These are phyloP conservation scores for Sebastes schlegelii DNA, from an alignment of 2,113 vertebrate genomes.

Conservation along the genomic window DNA sequence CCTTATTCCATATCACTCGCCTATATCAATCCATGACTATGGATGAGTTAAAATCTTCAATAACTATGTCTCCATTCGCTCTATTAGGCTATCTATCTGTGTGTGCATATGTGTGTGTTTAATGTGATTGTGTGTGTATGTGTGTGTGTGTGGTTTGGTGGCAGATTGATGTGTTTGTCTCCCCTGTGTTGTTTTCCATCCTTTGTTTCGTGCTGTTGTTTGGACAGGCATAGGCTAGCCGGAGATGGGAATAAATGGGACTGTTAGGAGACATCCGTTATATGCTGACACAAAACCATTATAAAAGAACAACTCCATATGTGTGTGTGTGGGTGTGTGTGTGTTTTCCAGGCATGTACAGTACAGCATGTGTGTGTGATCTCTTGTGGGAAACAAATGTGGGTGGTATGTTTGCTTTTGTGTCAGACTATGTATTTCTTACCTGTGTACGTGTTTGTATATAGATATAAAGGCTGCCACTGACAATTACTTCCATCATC, in stretches of 20 bases:
- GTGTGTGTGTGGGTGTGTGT: conserved; percentile 29
- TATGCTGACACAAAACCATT: conserved; percentile 82
- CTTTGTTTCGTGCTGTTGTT: conserved; percentile 78
- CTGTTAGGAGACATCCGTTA: conserved; percentile 81
- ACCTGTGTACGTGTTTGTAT: neutral
- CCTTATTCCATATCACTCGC: conserved; percentile 11
- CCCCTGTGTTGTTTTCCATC: conserved; percentile 75
- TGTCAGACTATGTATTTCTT: conserved; percentile 27
- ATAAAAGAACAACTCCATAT: conserved; percentile 73
- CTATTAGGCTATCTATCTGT: conserved; percentile 33
- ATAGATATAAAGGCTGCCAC: neutral
- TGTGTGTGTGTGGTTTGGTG: conserved; percentile 51
- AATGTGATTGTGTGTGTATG: conserved; percentile 45
- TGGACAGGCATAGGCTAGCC: conserved; percentile 76
- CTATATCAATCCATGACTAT: conserved; percentile 32
- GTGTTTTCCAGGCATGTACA: conserved; percentile 26
- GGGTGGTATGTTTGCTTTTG: conserved; percentile 40
- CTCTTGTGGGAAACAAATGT: conserved; percentile 36
- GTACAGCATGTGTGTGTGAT: conserved; percentile 46
- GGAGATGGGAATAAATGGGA: conserved; percentile 84
- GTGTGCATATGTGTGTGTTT: conserved; percentile 22
- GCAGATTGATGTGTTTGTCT: conserved; percentile 84
- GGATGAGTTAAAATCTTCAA: conserved; percentile 55
- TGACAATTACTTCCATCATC: neutral
- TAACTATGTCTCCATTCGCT: conserved; percentile 31